Evolutionary conservation across 2,113 vertebrate genomes (phyloP).

Genomic region (Peromyscus polionotus): DNA sequence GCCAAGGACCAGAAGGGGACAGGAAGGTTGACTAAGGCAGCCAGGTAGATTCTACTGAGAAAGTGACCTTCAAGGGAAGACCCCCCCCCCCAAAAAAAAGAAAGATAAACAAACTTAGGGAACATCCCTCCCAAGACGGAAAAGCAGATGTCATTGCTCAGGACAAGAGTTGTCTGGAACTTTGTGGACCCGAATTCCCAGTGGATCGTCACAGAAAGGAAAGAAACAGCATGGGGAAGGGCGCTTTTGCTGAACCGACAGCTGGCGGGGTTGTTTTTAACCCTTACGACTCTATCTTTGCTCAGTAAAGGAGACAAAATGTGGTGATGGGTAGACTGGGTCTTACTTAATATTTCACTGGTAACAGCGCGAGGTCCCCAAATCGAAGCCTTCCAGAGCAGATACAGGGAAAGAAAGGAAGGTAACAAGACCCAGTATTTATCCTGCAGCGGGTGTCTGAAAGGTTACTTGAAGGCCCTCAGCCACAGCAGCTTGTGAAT

Average conservation of each 20-base stretch:
- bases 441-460: neutral
- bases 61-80: conserved; percentile 1
- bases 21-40: neutral
- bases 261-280: neutral
- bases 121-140: neutral
- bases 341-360: neutral
- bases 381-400: neutral
- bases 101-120: neutral
- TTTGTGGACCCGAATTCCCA: neutral
- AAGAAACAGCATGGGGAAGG: neutral
- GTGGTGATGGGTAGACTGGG: neutral
- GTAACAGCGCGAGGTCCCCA: neutral
- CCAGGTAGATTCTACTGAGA: neutral
- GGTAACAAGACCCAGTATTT: neutral
- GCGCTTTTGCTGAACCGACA: neutral
- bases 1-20: neutral
- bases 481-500: neutral
- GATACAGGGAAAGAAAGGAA: neutral
- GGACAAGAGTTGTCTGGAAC: neutral
- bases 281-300: neutral
- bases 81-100: neutral
- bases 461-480: neutral
- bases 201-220: neutral
- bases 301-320: neutral
- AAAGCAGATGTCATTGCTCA: neutral